These are phyloP conservation scores for Apotomis turbidana DNA, from an alignment of 2,888 invertebrate species.

Conservation along the genomic window DNA sequence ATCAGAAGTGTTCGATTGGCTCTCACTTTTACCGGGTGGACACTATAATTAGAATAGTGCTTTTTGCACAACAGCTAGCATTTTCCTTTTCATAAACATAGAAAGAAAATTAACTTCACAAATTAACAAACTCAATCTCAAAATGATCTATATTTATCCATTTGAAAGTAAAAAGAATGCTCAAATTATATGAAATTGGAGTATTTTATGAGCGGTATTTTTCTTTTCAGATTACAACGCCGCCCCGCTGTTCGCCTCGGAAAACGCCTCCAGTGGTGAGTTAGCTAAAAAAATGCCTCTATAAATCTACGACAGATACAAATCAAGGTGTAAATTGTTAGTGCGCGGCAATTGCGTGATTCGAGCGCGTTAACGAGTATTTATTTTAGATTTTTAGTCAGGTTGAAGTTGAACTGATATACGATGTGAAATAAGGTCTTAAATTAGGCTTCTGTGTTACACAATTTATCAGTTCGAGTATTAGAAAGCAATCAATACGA, in stretches of 20 bases:
- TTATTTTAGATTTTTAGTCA: constrained; percentile 19
- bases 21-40: too few relatives aligned
- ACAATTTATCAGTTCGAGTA: too few relatives aligned
- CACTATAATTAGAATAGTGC: too few relatives aligned
- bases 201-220: constrained; percentile 43
- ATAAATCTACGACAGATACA: constrained; percentile 33
- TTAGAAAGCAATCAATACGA: too few relatives aligned
- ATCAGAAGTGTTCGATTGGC: too few relatives aligned
- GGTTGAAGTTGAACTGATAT: not conserved
- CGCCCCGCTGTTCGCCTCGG: constrained; percentile 83
- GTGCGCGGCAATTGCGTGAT: constrained; percentile 21
- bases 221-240: constrained; percentile 80
- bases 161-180: too few relatives aligned
- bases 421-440: not conserved
- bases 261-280: constrained; percentile 84
- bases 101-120: too few relatives aligned
- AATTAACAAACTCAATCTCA: too few relatives aligned
- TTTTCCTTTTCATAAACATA: too few relatives aligned
- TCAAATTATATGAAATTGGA: not conserved
- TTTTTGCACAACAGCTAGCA: too few relatives aligned
- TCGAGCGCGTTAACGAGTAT: constrained; percentile 15
- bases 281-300: constrained; percentile 42
- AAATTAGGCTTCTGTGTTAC: too few relatives aligned
- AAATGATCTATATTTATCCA: too few relatives aligned
- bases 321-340: constrained; percentile 33